These are phyloP conservation scores for Leptinotarsa undecemlineata DNA, from an alignment of 1,140 invertebrate species.

Conservation along the genomic window DNA sequence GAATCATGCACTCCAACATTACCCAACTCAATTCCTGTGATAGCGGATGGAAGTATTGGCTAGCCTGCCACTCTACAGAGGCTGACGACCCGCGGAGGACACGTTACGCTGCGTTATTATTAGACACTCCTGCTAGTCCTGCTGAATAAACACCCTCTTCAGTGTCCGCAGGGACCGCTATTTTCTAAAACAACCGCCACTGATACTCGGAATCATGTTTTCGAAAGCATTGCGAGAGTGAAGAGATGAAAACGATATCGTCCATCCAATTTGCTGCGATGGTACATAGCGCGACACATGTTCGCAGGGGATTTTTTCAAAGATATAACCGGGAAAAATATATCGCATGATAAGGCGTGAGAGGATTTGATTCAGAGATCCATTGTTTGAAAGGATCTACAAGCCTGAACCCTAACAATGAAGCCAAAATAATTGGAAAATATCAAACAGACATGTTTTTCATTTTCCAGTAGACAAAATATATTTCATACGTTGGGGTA, in stretches of 20 bases:
- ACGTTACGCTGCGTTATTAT: conserved; percentile 13
- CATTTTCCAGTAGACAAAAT: too few relatives aligned
- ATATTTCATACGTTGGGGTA: too few relatives aligned
- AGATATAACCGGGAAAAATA: too few relatives aligned
- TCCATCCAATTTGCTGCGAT: background rate
- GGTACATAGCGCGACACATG: too few relatives aligned
- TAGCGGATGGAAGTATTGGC: conserved; percentile 7
- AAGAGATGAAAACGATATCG: background rate
- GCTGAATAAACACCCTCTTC: conserved; percentile 11
- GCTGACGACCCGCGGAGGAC: background rate
- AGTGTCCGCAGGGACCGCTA: background rate
- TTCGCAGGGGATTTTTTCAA: too few relatives aligned
- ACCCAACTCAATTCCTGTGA: conserved; percentile 12
- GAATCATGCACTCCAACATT: background rate
- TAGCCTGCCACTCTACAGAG: conserved; percentile 2
- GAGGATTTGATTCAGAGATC: too few relatives aligned
- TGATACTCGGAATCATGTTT: background rate
- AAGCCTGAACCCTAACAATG: too few relatives aligned
- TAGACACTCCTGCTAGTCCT: background rate
- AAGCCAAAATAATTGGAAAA: too few relatives aligned
- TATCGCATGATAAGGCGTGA: too few relatives aligned
- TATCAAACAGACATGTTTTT: too few relatives aligned
- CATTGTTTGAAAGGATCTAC: too few relatives aligned
- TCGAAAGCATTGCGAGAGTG: background rate
- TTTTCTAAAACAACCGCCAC: background rate